Conservation (phyloP, 2,113 vertebrate species). For the Paradisaea rubra region DNA sequence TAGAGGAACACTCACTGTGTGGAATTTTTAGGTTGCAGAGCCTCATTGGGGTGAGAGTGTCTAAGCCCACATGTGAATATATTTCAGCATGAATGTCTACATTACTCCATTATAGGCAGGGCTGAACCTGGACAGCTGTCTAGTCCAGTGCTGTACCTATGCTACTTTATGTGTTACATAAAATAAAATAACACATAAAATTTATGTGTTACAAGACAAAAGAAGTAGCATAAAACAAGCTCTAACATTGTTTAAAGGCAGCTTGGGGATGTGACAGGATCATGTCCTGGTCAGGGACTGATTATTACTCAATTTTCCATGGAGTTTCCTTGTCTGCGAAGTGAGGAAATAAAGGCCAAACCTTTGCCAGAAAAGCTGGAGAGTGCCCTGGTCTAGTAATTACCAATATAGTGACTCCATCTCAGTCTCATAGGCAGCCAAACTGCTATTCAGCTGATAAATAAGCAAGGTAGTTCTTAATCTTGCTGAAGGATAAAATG, state of each 20-base stretch:
- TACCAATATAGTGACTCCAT: not conserved
- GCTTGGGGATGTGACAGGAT: not conserved
- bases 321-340: not conserved
- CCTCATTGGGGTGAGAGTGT: not conserved
- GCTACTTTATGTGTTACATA: not conserved
- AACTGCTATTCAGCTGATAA: not conserved
- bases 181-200: not conserved
- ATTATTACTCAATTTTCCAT: not conserved
- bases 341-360: not conserved
- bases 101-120: not conserved
- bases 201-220: not conserved
- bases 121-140: not conserved
- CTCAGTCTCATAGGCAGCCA: not conserved
- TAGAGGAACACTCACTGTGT: not conserved
- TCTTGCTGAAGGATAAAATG: not conserved
- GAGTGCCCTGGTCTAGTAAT: not conserved
- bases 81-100: not conserved
- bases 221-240: not conserved
- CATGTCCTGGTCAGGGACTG: not conserved
- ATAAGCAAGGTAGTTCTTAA: not conserved
- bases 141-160: not conserved
- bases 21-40: not conserved
- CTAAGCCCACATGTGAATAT: rapidly evolving
- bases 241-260: not conserved
- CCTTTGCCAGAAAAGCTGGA: not conserved